Percentiles rank a stretch among this genome's conserved stretches.
These are phyloP conservation scores for Chloroclysta siterata DNA, from an alignment of 2,888 invertebrate species.

Conservation along the genomic window DNA sequence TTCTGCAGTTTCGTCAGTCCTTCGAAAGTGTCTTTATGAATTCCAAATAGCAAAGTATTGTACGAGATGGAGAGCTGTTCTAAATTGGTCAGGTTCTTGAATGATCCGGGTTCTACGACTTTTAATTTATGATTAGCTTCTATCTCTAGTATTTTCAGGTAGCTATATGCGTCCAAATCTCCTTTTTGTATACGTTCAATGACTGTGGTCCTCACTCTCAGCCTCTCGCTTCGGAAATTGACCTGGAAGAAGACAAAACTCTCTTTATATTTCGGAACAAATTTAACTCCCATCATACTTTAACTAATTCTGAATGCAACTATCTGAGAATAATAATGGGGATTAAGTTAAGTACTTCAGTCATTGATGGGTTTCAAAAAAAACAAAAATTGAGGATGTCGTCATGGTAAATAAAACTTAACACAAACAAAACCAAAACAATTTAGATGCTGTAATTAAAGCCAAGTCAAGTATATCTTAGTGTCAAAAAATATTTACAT, in stretches of 20 bases:
- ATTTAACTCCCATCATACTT: too few species aligned
- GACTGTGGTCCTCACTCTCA: slow-evolving; percentile 80
- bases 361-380: too few species aligned
- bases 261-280: background rate
- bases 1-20: slow-evolving; percentile 79
- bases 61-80: slow-evolving; percentile 83
- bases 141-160: slow-evolving; percentile 75
- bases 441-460: background rate
- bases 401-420: background rate
- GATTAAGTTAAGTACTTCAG: too few species aligned
- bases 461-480: slow-evolving; percentile 22
- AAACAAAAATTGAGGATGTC: background rate
- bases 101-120: slow-evolving; percentile 76
- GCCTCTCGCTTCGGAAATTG: slow-evolving; percentile 60
- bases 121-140: slow-evolving; percentile 83
- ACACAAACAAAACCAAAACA: background rate
- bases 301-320: too few species aligned
- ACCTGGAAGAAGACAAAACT: slow-evolving; percentile 64
- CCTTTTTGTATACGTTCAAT: slow-evolving; percentile 70
- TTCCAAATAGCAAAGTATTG: slow-evolving; percentile 73
- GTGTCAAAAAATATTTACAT: slow-evolving; percentile 35
- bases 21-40: slow-evolving; percentile 76
- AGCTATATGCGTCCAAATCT: slow-evolving; percentile 67
- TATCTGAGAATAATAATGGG: too few species aligned
- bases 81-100: slow-evolving; percentile 75